Conservation (phyloP, 1,140 invertebrate genomes). For the Meloidogyne exigua region DNA sequence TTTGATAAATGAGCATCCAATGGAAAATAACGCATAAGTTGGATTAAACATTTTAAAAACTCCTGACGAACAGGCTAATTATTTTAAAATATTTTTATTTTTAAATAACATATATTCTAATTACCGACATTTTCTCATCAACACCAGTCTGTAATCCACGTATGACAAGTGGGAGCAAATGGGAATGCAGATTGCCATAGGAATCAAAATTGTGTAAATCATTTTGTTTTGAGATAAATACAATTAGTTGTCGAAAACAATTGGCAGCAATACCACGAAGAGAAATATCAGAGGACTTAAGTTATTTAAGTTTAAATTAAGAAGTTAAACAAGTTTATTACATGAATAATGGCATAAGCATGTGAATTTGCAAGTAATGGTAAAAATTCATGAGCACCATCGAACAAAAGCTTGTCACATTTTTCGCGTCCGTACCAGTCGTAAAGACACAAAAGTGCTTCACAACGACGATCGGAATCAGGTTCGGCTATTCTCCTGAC, state of each 20-base stretch:
- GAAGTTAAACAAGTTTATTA: constrained; percentile 17
- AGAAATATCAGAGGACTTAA: constrained; percentile 71
- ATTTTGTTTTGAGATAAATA: constrained; percentile 67
- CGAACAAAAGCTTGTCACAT: background rate
- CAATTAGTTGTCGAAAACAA: constrained; percentile 72
- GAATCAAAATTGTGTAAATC: background rate
- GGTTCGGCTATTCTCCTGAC: constrained; percentile 82
- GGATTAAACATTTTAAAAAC: constrained; percentile 17
- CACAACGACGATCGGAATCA: constrained; percentile 78
- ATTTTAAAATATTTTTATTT: background rate
- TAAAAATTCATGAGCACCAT: constrained; percentile 21
- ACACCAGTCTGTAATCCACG: constrained; percentile 26
- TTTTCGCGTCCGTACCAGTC: constrained; percentile 30
- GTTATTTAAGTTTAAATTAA: constrained; percentile 8
- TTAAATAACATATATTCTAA: background rate
- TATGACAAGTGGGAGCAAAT: constrained; percentile 39
- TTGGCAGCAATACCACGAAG: constrained; percentile 76
- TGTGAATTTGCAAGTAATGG: constrained; percentile 45
- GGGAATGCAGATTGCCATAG: constrained; percentile 67
- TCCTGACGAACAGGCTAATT: constrained; percentile 24
- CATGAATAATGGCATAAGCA: constrained; percentile 32
- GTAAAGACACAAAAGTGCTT: constrained; percentile 52
- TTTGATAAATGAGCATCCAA: constrained; percentile 15
- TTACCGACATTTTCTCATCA: background rate
- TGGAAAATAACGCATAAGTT: constrained; percentile 33